Conservation (phyloP, 2,888 invertebrate genomes). For the Loripinus fragilis region DNA sequence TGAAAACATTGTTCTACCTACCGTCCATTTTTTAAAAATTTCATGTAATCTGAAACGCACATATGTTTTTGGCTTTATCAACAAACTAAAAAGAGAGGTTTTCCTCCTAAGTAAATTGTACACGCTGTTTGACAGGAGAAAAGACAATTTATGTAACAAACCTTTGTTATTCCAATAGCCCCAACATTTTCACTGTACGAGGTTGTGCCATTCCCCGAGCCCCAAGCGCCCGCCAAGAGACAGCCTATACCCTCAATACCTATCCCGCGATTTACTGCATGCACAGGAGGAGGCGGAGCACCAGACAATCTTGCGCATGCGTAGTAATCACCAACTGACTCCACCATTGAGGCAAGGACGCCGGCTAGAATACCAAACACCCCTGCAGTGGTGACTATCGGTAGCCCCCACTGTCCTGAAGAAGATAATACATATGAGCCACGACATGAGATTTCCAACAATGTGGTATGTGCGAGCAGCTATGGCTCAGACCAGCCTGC, state of each 20-base stretch:
- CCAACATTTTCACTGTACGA: conserved; percentile 95
- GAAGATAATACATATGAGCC: too few species aligned
- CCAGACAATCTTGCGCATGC: conserved; percentile 89
- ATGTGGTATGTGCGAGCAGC: too few species aligned
- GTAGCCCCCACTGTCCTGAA: conserved; percentile 76
- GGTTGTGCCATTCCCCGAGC: conserved; percentile 93
- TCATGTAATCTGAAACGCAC: too few species aligned
- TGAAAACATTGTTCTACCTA: too few species aligned
- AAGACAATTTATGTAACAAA: conserved; percentile 71
- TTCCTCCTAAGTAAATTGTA: too few species aligned
- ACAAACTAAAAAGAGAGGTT: too few species aligned
- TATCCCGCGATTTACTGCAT: conserved; percentile 93
- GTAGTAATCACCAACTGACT: conserved; percentile 92
- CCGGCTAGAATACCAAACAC: conserved; percentile 76
- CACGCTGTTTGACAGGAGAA: too few species aligned
- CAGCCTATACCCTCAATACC: conserved; percentile 92
- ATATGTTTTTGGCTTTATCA: too few species aligned
- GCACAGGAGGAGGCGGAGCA: conserved; percentile 92
- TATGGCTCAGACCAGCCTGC: too few species aligned
- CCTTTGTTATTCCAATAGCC: conserved; percentile 93
- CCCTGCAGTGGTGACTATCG: conserved; percentile 66
- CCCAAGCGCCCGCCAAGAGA: conserved; percentile 92
- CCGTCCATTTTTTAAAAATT: too few species aligned
- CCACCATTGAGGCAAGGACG: conserved; percentile 83
- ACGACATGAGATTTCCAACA: too few species aligned